Evolutionary conservation across 1,140 invertebrate species (phyloP).

Genomic region (Caenorhabditis brenneri): DNA sequence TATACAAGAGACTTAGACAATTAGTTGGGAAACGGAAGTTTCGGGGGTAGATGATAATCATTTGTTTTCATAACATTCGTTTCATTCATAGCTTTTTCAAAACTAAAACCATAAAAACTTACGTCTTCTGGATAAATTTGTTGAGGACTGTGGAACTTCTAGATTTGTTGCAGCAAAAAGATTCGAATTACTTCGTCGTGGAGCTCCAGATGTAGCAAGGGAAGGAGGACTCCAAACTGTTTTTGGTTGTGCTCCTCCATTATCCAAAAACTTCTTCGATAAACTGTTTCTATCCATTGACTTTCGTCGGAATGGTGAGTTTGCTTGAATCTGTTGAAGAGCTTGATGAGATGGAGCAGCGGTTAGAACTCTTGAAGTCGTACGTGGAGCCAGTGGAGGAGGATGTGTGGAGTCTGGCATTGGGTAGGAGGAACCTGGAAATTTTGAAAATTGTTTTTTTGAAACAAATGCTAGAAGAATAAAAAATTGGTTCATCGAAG

Average conservation of each 20-base stretch:
- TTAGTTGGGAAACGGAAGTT: not conserved
- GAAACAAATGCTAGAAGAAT: not conserved
- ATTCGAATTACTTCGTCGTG: conserved; percentile 17
- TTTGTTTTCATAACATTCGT: not conserved
- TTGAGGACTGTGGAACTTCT: not conserved
- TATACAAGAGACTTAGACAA: conserved; percentile 12
- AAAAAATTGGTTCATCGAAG: too few relatives aligned
- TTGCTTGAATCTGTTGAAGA: conserved; percentile 21
- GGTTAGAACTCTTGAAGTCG: conserved; percentile 11
- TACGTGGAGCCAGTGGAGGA: conserved; percentile 22
- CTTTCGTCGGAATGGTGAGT: not conserved
- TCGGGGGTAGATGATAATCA: not conserved
- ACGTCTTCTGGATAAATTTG: conserved; percentile 21
- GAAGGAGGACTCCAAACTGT: conserved; percentile 1
- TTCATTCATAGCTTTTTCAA: not conserved
- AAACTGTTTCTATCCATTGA: conserved; percentile 30
- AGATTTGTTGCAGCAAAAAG: conserved; percentile 11
- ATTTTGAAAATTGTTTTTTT: not conserved
- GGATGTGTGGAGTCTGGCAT: conserved; percentile 11
- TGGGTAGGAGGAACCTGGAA: conserved; percentile 3
- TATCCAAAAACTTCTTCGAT: conserved; percentile 5
- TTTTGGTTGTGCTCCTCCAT: conserved; percentile 9
- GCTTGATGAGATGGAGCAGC: conserved; percentile 18
- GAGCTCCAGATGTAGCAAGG: not conserved
- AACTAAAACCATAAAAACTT: not conserved